Evolutionary conservation across 2,113 vertebrate genomes (phyloP), one percentile per base, ranked within the genome.

Genomic region (Rhabdomys dilectus): DNA sequence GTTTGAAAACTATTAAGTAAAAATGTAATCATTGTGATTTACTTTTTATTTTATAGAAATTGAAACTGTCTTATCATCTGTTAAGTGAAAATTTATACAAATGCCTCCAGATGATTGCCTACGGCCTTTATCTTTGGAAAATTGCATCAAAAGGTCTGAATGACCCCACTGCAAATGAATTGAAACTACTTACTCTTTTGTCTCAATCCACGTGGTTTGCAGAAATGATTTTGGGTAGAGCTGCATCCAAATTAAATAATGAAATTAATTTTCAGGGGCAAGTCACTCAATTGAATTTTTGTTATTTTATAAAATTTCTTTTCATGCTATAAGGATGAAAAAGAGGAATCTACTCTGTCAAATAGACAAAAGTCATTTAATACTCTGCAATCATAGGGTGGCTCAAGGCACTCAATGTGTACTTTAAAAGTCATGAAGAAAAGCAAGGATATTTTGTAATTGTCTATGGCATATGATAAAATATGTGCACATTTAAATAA

Each of bases 1-100:
- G 39, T 15, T 51, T 84, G 45, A 92, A 64, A 88, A 91, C 58
- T 84, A 91, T 78, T 91, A 66, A 72, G 81, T 53, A 92, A 92
- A 97, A 84, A 1, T 11, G 0, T n/a, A 56, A 8, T 84, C 90
- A 53, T 34, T 22, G 22, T 17, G 17, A 72, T 77, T 94, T 94
- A 36, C 17, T 58, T 93, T 92, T 75, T n/a, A 88, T 87, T 88
- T 73, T n/a, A 75, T 51, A 84, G 17, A 82, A 84, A 91, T 48
- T 84, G 31, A 64, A 22, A 9, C 26, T 78, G 42, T 2, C 0
- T 92, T 88, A 91, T 82, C 5, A 34, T 60, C 78, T 91, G 80
- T 73, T 78, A 80, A 60, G 17, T 62, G 17, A 94, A 89, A 94
- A 75, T 68, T 70, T 93, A 88, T 82, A 70, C 34, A 56, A 62